Evolutionary conservation across 2,797 vertebrate species (phyloP), one percentile per base, ranked within the genome.

Genomic region (Pterois miles): DNA sequence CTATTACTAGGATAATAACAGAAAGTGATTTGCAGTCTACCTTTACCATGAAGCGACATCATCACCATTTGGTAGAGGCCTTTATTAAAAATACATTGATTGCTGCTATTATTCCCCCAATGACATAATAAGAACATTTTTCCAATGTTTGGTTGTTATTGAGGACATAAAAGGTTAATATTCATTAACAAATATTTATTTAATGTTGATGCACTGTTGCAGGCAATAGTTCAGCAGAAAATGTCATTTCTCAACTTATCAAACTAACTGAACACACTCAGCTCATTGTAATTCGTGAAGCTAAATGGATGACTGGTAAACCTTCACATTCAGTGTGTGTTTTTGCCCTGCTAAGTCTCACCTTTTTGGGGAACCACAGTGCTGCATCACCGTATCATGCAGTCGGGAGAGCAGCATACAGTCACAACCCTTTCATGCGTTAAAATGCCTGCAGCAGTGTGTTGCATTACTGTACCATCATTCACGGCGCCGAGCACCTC

Each of bases 391-490:
- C 62, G n/a, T 50, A 50, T 22, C 46, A 10, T 50, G 20, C 46
- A 23, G 43, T 52, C 31, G 10, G 29, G 56, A 68, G 31, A 54
- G 8, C 81, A 62, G 57, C 40, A 11, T 38, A 66, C 22, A 16
- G 2, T 76, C 68, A 38, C 59, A 27, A 67, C 29, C 38, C n/a
- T 82, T 68, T 76, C 68, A 68, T 67, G 78, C 54, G 40, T 80
- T 78, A 62, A 86, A 78, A 76, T 46, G 80, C 79, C 71, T 56
- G 31, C 12, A 71, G 84, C 77, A 2, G 29, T 27, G 52, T 62
- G 65, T 77, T 72, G 33, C 66, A 34, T 77, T 76, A 73, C 66
- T 58, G 60, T 56, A 40, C 25, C 68, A 69, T 83, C 73, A 72
- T 38, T 83, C 70, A 75, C 13, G 4, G 18, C 50, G 25, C 65